Conservation (phyloP, 1,140 invertebrate genomes). For the Zaprionus camerounensis region DNA sequence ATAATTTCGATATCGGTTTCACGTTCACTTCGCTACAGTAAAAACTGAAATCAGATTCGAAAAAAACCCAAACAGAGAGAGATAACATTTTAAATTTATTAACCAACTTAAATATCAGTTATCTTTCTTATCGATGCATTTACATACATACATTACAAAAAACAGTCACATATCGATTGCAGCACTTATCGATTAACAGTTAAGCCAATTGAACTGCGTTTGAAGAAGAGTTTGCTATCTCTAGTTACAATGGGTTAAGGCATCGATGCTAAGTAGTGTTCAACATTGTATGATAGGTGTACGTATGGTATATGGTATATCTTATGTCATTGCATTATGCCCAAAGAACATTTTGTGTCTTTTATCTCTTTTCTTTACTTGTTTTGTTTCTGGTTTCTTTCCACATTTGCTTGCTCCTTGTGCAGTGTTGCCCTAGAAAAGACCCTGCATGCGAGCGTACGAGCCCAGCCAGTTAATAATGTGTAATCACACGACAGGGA, state of each 20-base stretch:
- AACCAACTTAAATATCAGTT: background rate
- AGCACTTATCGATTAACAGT: no score
- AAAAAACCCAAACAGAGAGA: no score
- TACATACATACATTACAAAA: no score
- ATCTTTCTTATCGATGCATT: no score
- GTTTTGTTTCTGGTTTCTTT: background rate
- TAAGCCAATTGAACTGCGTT: no score
- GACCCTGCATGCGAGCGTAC: background rate
- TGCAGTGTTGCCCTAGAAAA: slow-evolving; percentile 1
- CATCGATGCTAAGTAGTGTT: background rate
- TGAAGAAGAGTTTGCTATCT: background rate
- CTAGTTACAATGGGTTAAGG: background rate
- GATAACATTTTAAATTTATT: background rate
- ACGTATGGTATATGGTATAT: no score
- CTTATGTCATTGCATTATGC: no score
- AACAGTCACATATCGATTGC: no score
- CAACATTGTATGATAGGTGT: no score
- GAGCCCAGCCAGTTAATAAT: background rate
- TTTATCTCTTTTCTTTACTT: background rate
- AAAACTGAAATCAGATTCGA: background rate
- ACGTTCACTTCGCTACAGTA: background rate
- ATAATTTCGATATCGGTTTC: background rate
- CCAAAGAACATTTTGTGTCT: no score
- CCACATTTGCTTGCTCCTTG: background rate
- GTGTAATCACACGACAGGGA: slow-evolving; percentile 8